phyloP scores from a whole-genome alignment of 2,797 vertebrate genomes.

The Capromys pilorides region DNA sequence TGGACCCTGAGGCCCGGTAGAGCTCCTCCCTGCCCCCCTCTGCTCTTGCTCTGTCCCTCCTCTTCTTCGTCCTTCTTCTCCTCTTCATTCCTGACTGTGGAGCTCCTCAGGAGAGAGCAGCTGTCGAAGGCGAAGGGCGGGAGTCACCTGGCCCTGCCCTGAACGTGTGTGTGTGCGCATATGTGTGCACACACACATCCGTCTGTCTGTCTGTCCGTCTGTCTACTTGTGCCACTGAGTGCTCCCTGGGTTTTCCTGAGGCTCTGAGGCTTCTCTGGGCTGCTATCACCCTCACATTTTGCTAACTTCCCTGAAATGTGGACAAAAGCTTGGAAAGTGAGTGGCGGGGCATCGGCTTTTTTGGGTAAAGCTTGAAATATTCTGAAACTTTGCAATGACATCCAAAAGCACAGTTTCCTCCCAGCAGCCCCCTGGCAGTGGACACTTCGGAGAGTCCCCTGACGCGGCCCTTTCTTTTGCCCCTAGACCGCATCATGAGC shows the following conservation, averaged over 20 bases:
- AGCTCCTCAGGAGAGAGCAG: too few relatives aligned
- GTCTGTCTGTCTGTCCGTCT: too few relatives aligned
- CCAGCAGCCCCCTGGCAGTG: rapidly evolving
- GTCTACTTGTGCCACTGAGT: rapidly evolving
- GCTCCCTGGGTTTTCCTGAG: not conserved
- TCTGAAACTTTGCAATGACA: not conserved
- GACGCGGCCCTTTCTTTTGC: too few relatives aligned
- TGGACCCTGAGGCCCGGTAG: too few relatives aligned
- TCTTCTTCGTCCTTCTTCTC: not conserved
- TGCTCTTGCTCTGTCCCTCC: not conserved
- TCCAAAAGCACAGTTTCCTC: not conserved
- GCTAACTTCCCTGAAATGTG: not conserved
- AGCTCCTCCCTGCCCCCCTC: not conserved
- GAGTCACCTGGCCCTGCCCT: not conserved
- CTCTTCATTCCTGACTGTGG: too few relatives aligned
- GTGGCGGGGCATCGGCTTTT: not conserved
- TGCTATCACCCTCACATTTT: not conserved
- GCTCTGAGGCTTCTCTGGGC: not conserved
- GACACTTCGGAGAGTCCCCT: too few relatives aligned
- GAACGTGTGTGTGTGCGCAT: not conserved
- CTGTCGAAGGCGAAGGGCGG: not conserved
- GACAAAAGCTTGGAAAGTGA: not conserved
- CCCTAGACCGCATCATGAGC: too few relatives aligned
- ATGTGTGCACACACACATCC: too few relatives aligned
- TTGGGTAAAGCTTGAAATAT: not conserved